A percentile compares a stretch with the other conserved stretches of the same genome.
Conservation (phyloP, 2,888 invertebrate genomes). For the Galeopsomyia nigrocyanea region DNA sequence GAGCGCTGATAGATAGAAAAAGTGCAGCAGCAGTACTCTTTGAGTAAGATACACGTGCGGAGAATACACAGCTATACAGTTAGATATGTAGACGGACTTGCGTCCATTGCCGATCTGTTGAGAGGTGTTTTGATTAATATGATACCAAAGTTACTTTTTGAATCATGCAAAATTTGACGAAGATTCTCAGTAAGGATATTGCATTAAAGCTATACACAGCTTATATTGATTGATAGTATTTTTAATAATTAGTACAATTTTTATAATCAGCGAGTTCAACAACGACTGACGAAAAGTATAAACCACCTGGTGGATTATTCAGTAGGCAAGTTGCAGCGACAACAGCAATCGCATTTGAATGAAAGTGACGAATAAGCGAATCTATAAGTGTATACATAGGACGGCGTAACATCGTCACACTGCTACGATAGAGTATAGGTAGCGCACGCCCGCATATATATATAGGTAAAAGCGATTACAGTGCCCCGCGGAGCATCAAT, state of each 20-base stretch:
- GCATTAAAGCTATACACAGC: no score
- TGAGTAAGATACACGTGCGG: neutral
- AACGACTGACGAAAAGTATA: neutral
- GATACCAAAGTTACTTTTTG: no score
- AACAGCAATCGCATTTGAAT: constrained; percentile 1
- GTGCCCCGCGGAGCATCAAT: constrained; percentile 27
- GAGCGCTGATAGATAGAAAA: constrained; percentile 4
- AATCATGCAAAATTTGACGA: no score
- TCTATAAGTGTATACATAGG: neutral
- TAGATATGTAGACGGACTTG: constrained; percentile 6
- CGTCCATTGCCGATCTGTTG: neutral
- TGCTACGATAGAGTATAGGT: no score
- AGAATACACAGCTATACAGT: neutral
- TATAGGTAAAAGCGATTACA: constrained; percentile 23
- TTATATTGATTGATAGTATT: no score
- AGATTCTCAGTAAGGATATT: no score
- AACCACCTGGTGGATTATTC: no score
- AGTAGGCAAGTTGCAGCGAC: no score
- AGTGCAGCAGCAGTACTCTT: neutral
- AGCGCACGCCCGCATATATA: neutral
- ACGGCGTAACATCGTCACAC: neutral
- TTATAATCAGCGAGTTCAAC: neutral
- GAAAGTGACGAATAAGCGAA: neutral
- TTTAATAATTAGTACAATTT: no score
- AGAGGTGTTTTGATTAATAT: constrained; percentile 4